These are phyloP conservation scores for Colius striatus DNA, from an alignment of 2,113 vertebrate genomes.

Conservation along the genomic window DNA sequence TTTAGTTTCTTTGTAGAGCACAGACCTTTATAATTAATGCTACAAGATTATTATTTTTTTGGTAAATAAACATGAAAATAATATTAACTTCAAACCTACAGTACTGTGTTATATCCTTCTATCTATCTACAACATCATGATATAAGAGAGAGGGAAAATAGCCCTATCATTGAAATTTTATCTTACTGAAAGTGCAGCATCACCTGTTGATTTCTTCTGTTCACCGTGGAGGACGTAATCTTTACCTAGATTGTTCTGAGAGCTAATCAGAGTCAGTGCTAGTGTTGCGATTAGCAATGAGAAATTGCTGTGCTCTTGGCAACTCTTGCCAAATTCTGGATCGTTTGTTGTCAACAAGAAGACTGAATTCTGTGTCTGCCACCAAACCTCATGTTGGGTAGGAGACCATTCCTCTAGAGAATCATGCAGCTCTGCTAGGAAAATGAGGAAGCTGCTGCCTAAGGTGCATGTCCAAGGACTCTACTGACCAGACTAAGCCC, in stretches of 20 bases:
- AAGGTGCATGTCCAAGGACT: background rate
- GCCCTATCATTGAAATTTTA: background rate
- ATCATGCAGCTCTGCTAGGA: background rate
- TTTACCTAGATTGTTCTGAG: constrained; percentile 20
- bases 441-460: background rate
- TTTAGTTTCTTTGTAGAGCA: background rate
- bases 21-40: background rate
- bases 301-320: constrained; percentile 25
- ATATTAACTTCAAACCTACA: background rate
- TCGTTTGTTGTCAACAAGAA: background rate
- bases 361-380: background rate
- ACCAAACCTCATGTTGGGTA: background rate
- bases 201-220: constrained; percentile 6
- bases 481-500: background rate
- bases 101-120: background rate
- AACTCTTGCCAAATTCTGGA: background rate
- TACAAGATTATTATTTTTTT: background rate
- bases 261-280: constrained; percentile 32
- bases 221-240: background rate
- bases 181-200: background rate
- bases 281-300: background rate
- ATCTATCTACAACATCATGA: background rate
- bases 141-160: background rate
- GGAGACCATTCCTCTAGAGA: background rate
- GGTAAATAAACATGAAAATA: background rate